These are phyloP conservation scores for Cepaea hortensis DNA, from an alignment of 2,888 invertebrate species.

Conservation along the genomic window DNA sequence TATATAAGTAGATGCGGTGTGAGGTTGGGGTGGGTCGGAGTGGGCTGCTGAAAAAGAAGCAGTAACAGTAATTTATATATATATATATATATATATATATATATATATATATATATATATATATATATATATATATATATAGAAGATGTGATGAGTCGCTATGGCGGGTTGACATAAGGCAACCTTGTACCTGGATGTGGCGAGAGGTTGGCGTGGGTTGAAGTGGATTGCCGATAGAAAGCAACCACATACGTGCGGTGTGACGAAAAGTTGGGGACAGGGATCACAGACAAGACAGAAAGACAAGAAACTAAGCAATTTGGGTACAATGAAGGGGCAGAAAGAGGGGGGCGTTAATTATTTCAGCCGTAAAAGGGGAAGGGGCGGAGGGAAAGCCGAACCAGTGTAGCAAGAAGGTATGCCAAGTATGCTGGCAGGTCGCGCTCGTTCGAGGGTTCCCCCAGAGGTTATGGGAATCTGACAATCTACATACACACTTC, in stretches of 20 bases:
- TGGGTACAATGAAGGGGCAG: not conserved
- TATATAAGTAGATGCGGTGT: too few relatives aligned
- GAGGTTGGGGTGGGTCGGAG: too few relatives aligned
- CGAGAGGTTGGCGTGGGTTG: too few relatives aligned
- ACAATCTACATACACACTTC: too few relatives aligned
- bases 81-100: too few relatives aligned
- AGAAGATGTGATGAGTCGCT: too few relatives aligned
- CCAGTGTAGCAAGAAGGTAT: constrained; percentile 11
- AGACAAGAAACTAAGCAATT: not conserved
- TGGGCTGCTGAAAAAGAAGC: too few relatives aligned
- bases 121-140: too few relatives aligned
- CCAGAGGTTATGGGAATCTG: constrained; percentile 5
- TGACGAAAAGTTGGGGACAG: not conserved
- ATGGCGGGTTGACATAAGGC: too few relatives aligned
- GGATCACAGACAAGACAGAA: not conserved
- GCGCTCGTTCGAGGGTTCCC: not conserved
- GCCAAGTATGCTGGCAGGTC: not conserved
- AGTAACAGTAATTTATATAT: too few relatives aligned
- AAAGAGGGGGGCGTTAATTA: not conserved
- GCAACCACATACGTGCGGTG: not conserved
- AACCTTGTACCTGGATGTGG: too few relatives aligned
- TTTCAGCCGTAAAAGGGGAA: not conserved
- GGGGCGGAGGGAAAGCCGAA: not conserved
- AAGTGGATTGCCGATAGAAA: not conserved
- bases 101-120: too few relatives aligned